Percentiles rank a stretch among this genome's conserved stretches.
These are phyloP conservation scores for Tragelaphus eurycerus DNA, from an alignment of 2,797 vertebrate genomes.

Conservation along the genomic window DNA sequence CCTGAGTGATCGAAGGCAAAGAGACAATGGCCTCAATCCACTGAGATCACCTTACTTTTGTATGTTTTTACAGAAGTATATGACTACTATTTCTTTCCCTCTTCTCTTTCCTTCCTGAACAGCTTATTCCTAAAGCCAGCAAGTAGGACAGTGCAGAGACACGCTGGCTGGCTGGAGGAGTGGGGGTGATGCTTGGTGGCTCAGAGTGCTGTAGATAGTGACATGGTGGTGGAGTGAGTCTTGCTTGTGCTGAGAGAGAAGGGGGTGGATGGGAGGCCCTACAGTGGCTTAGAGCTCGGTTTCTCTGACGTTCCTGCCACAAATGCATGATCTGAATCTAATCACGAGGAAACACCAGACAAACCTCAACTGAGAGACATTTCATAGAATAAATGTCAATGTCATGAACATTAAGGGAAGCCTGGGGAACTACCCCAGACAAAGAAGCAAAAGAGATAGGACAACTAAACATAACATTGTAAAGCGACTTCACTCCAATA, in stretches of 20 bases:
- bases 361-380: not conserved
- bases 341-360: not conserved
- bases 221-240: rapidly evolving
- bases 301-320: not conserved
- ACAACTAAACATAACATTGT: not conserved
- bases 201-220: not conserved
- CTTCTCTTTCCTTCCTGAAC: not conserved
- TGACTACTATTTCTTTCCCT: not conserved
- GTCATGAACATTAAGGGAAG: not conserved
- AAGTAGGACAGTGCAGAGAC: not conserved
- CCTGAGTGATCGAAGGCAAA: not conserved
- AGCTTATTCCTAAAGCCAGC: not conserved
- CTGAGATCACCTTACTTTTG: not conserved
- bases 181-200: rapidly evolving
- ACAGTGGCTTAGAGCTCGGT: not conserved
- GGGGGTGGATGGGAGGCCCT: not conserved
- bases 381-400: not conserved
- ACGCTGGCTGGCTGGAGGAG: not conserved
- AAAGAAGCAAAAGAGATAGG: not conserved
- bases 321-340: not conserved
- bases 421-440: not conserved
- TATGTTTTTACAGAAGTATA: not conserved
- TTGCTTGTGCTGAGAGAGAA: not conserved
- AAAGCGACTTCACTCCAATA: not conserved
- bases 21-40: not conserved